Percentiles rank a stretch among this genome's conserved stretches.
Evolutionary conservation across 2,888 invertebrate genomes (phyloP).

Genomic region (Cepaea hortensis): DNA sequence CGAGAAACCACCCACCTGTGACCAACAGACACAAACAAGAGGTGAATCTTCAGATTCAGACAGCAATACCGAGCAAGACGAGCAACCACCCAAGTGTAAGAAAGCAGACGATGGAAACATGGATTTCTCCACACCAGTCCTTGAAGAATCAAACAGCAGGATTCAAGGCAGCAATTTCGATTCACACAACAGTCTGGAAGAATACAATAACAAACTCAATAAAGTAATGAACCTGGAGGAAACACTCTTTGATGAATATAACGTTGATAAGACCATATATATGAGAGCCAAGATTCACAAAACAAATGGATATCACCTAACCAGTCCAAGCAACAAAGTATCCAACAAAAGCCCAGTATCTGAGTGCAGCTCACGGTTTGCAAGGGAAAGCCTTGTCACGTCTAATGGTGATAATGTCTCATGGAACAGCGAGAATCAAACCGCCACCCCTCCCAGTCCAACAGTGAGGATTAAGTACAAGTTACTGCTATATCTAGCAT

Average conservation of each 20-base stretch:
- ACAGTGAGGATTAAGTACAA: conserved; percentile 53
- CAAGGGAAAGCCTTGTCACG: neutral
- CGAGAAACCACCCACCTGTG: conserved; percentile 43
- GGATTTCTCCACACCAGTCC: neutral
- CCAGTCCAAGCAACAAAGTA: neutral
- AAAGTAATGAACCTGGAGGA: neutral
- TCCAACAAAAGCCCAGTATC: neutral
- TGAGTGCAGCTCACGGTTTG: neutral
- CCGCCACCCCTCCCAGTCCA: neutral
- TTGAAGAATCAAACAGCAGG: too few species aligned
- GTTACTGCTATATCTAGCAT: conserved; percentile 59
- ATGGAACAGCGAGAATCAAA: neutral
- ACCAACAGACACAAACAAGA: conserved; percentile 47
- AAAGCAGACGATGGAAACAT: neutral
- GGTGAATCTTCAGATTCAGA: conserved; percentile 37
- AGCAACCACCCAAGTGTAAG: neutral
- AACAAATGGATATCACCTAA: neutral
- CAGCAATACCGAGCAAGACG: conserved; percentile 3
- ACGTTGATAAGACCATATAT: neutral
- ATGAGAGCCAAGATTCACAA: neutral
- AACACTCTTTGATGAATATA: neutral
- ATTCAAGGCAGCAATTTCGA: neutral
- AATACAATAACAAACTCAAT: conserved; percentile 19
- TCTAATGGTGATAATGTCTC: neutral
- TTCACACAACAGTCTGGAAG: conserved; percentile 12